Evolutionary conservation across 2,888 invertebrate genomes (phyloP).

Genomic region (Stegophylla sp.): DNA sequence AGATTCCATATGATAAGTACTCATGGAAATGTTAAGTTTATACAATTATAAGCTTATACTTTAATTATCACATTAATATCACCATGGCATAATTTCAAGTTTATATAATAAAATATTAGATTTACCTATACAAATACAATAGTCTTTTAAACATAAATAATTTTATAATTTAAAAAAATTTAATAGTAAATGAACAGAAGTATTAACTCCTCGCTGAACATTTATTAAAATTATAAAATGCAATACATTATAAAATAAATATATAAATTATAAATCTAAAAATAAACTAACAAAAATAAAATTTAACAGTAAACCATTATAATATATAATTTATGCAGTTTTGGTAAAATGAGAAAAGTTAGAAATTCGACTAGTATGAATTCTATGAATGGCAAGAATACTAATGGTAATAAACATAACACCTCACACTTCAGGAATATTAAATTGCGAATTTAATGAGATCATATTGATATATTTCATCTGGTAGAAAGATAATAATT

Average conservation of each 20-base stretch:
- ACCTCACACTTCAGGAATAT: slow-evolving; percentile 14
- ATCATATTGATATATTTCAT: slow-evolving; percentile 8
- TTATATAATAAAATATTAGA: too few species aligned
- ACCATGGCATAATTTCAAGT: too few species aligned
- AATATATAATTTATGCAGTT: background rate
- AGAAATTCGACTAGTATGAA: slow-evolving; percentile 28
- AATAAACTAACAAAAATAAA: slow-evolving; percentile 18
- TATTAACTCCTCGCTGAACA: background rate
- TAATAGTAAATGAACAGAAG: background rate
- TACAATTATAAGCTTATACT: too few species aligned
- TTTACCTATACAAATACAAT: too few species aligned
- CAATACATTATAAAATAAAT: background rate
- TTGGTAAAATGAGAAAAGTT: background rate
- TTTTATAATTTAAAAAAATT: too few species aligned
- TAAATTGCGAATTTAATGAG: slow-evolving; percentile 34
- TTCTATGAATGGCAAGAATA: slow-evolving; percentile 38
- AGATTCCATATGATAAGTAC: too few species aligned
- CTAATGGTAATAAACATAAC: background rate
- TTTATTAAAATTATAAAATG: background rate
- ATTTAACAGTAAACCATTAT: background rate
- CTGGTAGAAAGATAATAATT: background rate
- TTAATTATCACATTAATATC: too few species aligned
- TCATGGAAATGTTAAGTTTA: too few species aligned
- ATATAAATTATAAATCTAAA: background rate
- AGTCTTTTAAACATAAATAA: too few species aligned